A percentile compares a stretch with the other conserved stretches of the same genome.
These are phyloP conservation scores for Sepioteuthis lessoniana DNA, from an alignment of 2,888 invertebrate species.

Conservation along the genomic window DNA sequence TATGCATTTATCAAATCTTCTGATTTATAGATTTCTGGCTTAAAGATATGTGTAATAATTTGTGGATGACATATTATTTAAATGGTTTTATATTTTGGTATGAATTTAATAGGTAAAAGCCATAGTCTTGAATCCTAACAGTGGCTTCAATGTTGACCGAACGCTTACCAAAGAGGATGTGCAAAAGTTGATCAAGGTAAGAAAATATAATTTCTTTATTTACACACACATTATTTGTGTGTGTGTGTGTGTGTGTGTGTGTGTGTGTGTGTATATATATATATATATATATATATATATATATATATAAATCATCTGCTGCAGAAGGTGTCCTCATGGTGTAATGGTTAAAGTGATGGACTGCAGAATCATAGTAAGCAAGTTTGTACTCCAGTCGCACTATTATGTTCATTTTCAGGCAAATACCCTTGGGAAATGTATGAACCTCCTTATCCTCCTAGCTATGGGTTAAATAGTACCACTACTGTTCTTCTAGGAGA, in stretches of 20 bases:
- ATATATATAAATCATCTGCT: not conserved
- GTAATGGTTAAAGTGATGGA: no score
- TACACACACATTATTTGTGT: not conserved
- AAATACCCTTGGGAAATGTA: no score
- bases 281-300: constrained; percentile 36
- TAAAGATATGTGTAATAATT: not conserved
- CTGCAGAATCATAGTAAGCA: no score
- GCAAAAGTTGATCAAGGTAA: constrained; percentile 75
- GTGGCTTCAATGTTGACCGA: constrained; percentile 75
- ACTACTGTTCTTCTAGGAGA: no score
- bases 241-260: no score
- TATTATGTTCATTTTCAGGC: no score
- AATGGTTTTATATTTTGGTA: not conserved
- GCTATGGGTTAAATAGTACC: no score
- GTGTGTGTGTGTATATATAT: not conserved
- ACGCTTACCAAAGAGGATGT: constrained; percentile 76
- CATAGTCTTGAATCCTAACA: constrained; percentile 75
- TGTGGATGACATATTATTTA: not conserved
- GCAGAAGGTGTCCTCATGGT: no score
- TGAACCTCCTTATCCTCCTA: no score
- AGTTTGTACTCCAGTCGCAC: no score
- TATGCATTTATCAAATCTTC: no score
- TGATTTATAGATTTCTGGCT: not conserved
- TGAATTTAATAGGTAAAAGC: constrained; percentile 70
- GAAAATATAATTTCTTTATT: not conserved